Evolutionary conservation across 2,113 vertebrate species (phyloP), one percentile per base, ranked within the genome.

Genomic region (Solenodon paradoxus): DNA sequence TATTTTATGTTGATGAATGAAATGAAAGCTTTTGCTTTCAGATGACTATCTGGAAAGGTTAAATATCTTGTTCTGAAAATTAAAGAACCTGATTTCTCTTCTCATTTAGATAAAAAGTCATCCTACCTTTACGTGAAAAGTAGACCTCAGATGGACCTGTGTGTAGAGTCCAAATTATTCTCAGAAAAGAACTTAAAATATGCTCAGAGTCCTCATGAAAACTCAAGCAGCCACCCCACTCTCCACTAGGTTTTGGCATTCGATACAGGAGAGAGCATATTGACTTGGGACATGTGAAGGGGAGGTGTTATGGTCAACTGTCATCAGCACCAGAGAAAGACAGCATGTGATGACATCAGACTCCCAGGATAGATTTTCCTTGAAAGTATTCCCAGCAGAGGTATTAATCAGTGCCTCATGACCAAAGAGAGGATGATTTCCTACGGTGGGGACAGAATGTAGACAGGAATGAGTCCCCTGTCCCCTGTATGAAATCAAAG

Each of bases 141-240:
- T 87, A 30, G 51, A 12, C 47, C 55, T 79, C 75, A 92, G 38
- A 83, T 80, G 45, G 38, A 79, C 75, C 57, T 77, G 42, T 20
- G 8, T 24, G 78, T 7, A 11, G 51, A 28, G n/a, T 92, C n/a
- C n/a, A 83, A 32, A 26, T 74, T 82, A 88, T 96, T 75, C 81
- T 88, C 74, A 74, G 32, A 26, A 80, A 89, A 94, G 40, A 88
- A 94, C 12, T 78, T 72, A 66, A 95, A 83, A 8, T 84, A 32
- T 89, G 30, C 55, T 79, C 22, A 26, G 16, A 90, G 45, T 16
- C 49, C 40, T 88, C 16, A 64, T 87, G 57, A 66, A 12, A 83
- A 87, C 9, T 75, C 63, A 84, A 30, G 38, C 22, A 71, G 80
- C 49, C 5, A 84, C 3, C 20, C 10, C 7, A 49, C 51, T 51